phyloP scores from a whole-genome alignment of 2,113 vertebrate genomes.

The Corynorhinus townsendii region DNA sequence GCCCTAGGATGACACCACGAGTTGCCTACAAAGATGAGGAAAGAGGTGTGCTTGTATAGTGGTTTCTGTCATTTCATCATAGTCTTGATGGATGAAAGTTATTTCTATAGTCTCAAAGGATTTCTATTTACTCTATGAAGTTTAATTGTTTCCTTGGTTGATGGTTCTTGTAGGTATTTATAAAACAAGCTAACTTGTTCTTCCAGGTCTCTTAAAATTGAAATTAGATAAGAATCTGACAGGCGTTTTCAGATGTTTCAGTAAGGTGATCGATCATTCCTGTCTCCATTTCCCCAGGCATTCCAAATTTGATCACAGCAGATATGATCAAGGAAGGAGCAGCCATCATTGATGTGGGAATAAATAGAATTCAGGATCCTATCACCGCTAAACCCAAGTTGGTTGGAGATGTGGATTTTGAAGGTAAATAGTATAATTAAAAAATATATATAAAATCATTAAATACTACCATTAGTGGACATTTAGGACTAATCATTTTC shows the following conservation, averaged over 20 bases:
- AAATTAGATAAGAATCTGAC: background rate
- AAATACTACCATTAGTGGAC: background rate
- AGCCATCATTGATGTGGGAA: slow-evolving; percentile 94
- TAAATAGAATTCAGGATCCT: slow-evolving; percentile 92
- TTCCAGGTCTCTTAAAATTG: background rate
- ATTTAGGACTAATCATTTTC: background rate
- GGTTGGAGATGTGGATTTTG: slow-evolving; percentile 98
- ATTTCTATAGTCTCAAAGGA: background rate
- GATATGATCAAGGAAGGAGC: slow-evolving; percentile 99
- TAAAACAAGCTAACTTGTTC: background rate
- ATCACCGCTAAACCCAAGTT: slow-evolving; percentile 88
- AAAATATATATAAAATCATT: background rate
- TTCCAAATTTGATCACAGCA: slow-evolving; percentile 96
- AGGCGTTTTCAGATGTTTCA: background rate
- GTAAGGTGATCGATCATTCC: background rate
- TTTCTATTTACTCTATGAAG: background rate
- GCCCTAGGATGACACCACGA: background rate
- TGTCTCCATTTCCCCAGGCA: slow-evolving; percentile 80
- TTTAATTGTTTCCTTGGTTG: background rate
- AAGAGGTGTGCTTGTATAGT: background rate
- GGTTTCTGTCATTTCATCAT: background rate
- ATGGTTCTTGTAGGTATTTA: background rate
- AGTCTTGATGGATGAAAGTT: background rate
- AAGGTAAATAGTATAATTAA: slow-evolving; percentile 82
- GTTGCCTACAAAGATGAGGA: background rate